Evolutionary conservation across 2,888 invertebrate species (phyloP).

Genomic region (Camponotus fellah): DNA sequence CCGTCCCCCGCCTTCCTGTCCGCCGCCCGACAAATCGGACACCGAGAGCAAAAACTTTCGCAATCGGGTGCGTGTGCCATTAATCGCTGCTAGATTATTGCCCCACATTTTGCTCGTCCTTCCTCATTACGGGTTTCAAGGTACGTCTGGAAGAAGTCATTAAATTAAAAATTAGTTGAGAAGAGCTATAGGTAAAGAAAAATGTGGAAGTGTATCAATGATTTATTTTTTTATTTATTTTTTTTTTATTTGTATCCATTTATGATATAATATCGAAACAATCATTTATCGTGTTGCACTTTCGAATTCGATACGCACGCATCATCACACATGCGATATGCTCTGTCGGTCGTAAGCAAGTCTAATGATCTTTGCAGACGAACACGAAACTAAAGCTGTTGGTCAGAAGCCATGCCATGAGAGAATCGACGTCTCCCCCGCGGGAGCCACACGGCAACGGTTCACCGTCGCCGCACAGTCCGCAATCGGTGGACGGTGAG

Average conservation of each 20-base stretch:
- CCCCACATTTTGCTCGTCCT: background rate
- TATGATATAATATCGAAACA: background rate
- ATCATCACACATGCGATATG: background rate
- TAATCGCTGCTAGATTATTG: slow-evolving; percentile 7
- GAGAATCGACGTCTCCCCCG: slow-evolving; percentile 91
- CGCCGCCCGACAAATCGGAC: slow-evolving; percentile 79
- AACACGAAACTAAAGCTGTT: slow-evolving; percentile 93
- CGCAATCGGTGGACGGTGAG: slow-evolving; percentile 77
- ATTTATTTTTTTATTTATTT: background rate
- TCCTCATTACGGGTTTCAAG: background rate
- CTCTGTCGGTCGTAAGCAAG: background rate
- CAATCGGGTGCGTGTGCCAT: slow-evolving; percentile 78
- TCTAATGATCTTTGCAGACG: slow-evolving; percentile 85
- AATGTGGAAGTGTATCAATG: background rate
- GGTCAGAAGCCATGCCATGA: slow-evolving; percentile 96
- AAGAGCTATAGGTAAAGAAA: background rate
- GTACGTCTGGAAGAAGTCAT: slow-evolving; percentile 4
- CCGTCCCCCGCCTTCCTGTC: slow-evolving; percentile 72
- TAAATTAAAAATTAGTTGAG: background rate
- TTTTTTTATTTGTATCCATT: background rate
- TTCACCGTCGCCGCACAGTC: slow-evolving; percentile 79
- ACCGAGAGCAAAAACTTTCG: slow-evolving; percentile 83
- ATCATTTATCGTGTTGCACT: background rate
- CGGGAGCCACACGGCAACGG: slow-evolving; percentile 85
- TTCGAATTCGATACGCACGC: slow-evolving; percentile 1